Percentiles rank a stretch among this genome's conserved stretches.
phyloP scores from a whole-genome alignment of 1,140 invertebrate species.

The Gerris buenoi region DNA sequence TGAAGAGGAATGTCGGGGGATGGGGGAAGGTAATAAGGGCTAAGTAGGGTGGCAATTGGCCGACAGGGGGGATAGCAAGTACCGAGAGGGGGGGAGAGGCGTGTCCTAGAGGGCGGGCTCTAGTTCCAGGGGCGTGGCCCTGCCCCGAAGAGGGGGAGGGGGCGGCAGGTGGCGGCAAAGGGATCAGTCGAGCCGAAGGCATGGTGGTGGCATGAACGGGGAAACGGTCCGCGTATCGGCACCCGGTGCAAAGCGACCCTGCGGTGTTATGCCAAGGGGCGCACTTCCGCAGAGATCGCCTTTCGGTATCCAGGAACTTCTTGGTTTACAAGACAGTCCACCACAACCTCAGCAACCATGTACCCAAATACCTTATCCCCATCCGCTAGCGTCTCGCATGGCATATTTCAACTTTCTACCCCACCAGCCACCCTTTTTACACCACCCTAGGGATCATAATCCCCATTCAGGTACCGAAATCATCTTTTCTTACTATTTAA shows the following conservation, averaged over 20 bases:
- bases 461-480: constrained; percentile 36
- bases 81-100: constrained; percentile 3
- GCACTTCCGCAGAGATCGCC: constrained; percentile 66
- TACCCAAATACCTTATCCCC: constrained; percentile 33
- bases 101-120: constrained; percentile 2
- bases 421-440: constrained; percentile 26
- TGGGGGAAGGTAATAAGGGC: neutral
- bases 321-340: constrained; percentile 45
- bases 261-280: constrained; percentile 3
- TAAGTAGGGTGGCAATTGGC: neutral
- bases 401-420: constrained; percentile 76
- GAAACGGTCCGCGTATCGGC: constrained; percentile 14
- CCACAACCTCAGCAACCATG: constrained; percentile 28
- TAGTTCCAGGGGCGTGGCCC: neutral
- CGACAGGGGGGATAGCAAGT: neutral
- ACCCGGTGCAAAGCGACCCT: constrained; percentile 7
- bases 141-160: neutral
- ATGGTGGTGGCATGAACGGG: constrained; percentile 6
- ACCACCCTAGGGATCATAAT: constrained; percentile 32
- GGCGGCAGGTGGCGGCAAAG: constrained; percentile 1
- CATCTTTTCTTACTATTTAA: no score
- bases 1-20: neutral
- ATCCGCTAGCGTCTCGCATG: constrained; percentile 47
- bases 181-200: neutral
- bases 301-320: constrained; percentile 79